phyloP scores from a whole-genome alignment of 2,888 invertebrate species.

The Hypselothyrea guttata region DNA sequence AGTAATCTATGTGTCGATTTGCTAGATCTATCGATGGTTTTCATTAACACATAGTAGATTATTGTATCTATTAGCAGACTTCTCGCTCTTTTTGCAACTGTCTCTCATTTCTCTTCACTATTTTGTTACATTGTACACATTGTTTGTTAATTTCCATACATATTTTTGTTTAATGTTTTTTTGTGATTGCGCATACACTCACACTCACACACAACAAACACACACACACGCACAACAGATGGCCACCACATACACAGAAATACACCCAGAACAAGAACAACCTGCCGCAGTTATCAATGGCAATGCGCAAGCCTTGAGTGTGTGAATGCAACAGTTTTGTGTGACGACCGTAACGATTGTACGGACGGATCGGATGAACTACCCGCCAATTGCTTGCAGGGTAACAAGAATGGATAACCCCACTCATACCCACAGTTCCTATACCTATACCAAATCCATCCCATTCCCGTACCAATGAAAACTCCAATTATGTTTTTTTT shows the following conservation, averaged over 20 bases:
- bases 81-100: background rate
- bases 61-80: background rate
- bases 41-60: no score
- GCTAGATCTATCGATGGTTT: no score
- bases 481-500: background rate
- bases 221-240: conserved; percentile 18
- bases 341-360: conserved; percentile 85
- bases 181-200: conserved; percentile 10
- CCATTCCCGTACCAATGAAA: background rate
- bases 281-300: conserved; percentile 83
- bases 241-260: conserved; percentile 39
- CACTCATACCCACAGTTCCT: conserved; percentile 7
- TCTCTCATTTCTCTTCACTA: background rate
- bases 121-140: conserved; percentile 2
- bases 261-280: conserved; percentile 24
- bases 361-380: conserved; percentile 85
- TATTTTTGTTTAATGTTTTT: conserved; percentile 38
- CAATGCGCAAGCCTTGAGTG: conserved; percentile 86
- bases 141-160: conserved; percentile 23
- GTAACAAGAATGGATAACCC: conserved; percentile 59
- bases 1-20: no score
- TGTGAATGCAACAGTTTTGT: conserved; percentile 84
- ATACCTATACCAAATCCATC: background rate
- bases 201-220: conserved; percentile 16
- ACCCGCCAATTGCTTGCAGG: conserved; percentile 68